Evolutionary conservation across 2,888 invertebrate genomes (phyloP), one percentile per base, ranked within the genome.

Genomic region (Heterodera filipjevi): DNA sequence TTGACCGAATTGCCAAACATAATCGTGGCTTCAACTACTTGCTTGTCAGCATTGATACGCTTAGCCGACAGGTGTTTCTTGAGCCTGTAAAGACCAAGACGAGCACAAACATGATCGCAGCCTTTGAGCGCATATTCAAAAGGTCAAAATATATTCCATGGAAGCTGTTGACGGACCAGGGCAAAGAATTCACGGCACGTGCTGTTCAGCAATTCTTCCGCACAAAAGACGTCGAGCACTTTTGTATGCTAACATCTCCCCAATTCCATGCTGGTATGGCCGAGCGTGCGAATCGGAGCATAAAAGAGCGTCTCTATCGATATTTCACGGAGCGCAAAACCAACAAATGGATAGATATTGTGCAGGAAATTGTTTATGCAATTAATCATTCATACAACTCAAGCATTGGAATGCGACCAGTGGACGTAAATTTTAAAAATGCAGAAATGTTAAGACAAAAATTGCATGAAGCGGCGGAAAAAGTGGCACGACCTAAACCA

Each of bases 271-370:
- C 76, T 5, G 78, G 64, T 1, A 64, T 78, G 44, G 79, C 64
- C n/a, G 79, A 79, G 44, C 33, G 79, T 27, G 68, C 68, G 19
- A 73, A 75, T 33, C 39, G 79, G 3, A 79, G 71, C 3, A 32
- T 79, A 16, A 78, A 78, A 64, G 80, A 80, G 19, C 79, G 79
- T 32, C 64, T 79, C 19, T 64, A 79, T 27, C 76, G 78, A 2
- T 79, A 80, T 22, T 70, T 79, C 33, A 78, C 79, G n/a, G 79
- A 77, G 35, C n/a, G 33, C 12, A n/a, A 44, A 22, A 79, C 78
- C 16, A 14, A 44, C 22, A 44, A 53, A 16, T 78, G 78, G 78
- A 32, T 78, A n/a, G 78, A 77, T n/a, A 39, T 78, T 53, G 39
- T 78, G 64, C 76, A 66, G 8, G 30, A 80, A 14, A 49, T 78